Evolutionary conservation across 2,113 vertebrate species (phyloP).

Genomic region (Notothenia rossii): DNA sequence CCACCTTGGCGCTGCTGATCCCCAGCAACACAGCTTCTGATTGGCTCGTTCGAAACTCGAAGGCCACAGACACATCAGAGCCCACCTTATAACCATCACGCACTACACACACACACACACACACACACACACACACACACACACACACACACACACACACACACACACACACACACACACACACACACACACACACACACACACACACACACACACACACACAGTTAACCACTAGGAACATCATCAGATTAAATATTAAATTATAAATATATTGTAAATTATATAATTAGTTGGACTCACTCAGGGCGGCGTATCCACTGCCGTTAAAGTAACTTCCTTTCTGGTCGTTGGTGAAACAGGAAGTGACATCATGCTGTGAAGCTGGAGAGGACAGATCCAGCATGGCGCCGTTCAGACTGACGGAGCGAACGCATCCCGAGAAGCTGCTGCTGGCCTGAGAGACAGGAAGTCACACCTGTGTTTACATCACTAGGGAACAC

Average conservation of each 20-base stretch:
- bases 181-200: neutral
- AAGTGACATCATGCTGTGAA: constrained; percentile 81
- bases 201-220: neutral
- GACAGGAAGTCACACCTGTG: neutral
- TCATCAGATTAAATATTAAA: neutral
- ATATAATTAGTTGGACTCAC: constrained; percentile 73
- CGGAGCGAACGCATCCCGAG: constrained; percentile 87
- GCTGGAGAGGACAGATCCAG: constrained; percentile 76
- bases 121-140: constrained; percentile 14
- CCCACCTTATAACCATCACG: constrained; percentile 93
- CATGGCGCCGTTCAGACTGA: constrained; percentile 85
- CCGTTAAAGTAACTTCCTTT: constrained; percentile 93
- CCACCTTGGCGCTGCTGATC: constrained; percentile 93
- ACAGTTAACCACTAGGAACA: neutral
- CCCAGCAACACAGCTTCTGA: constrained; percentile 88
- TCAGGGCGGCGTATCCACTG: constrained; percentile 89
- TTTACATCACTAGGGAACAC: no score
- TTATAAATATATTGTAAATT: no score
- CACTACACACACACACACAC: constrained; percentile 74
- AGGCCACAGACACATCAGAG: constrained; percentile 88
- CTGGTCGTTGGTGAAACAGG: constrained; percentile 87
- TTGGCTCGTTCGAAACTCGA: constrained; percentile 89
- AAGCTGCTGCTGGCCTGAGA: constrained; percentile 89
- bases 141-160: neutral
- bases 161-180: neutral